Base-by-base conservation (phyloP, 53 echinoderm and acorn worm species). In the Luidia sarsii region DNA sequence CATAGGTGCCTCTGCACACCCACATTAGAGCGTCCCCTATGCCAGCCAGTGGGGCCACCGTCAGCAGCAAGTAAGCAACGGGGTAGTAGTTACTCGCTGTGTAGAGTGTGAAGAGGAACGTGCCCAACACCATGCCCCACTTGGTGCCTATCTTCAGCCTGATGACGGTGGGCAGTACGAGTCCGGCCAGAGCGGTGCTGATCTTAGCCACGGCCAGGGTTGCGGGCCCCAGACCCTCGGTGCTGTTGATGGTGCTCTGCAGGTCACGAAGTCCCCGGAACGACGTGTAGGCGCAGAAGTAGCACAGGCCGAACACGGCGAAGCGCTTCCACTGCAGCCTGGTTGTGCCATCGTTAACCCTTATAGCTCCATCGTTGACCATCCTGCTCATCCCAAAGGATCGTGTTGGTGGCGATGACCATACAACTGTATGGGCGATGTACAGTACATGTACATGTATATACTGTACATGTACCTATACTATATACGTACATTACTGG, bases 281-380 rank as follows among this genome's bases (percentile, higher is more conserved):
- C 0, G 39, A 24, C 6, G 65, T 65, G 65, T 39, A 38, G 65
- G 39, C 37, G 2, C 9, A 7, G 65, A 39, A 38, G 24, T 65
- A 38, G 41, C 65, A 65, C 39, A 65, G 35, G 39, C 39, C 22
- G 39, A 65, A 23, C 6, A 65, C 18, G 3, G 4, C 19, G 18
- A 65, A 65, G 6, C 65, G 39, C 21, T 65, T 65, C 65, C 65
- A 65, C 23, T 65, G 65, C 1, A 65, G 65, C 65, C 65, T 65
- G 38, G 4, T 65, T n/a, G n/a, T n/a, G n/a, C n/a, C n/a, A n/a
- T n/a, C n/a, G n/a, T n/a, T n/a, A n/a, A n/a, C n/a, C n/a, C n/a
- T n/a, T n/a, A n/a, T n/a, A n/a, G n/a, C n/a, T n/a, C n/a, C n/a
- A n/a, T n/a, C n/a, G n/a, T n/a, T n/a, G n/a, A n/a, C n/a, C n/a